Percentiles rank a stretch among this genome's conserved stretches.
Evolutionary conservation across 2,888 invertebrate genomes (phyloP).

Genomic region (Habroteleia sp.): DNA sequence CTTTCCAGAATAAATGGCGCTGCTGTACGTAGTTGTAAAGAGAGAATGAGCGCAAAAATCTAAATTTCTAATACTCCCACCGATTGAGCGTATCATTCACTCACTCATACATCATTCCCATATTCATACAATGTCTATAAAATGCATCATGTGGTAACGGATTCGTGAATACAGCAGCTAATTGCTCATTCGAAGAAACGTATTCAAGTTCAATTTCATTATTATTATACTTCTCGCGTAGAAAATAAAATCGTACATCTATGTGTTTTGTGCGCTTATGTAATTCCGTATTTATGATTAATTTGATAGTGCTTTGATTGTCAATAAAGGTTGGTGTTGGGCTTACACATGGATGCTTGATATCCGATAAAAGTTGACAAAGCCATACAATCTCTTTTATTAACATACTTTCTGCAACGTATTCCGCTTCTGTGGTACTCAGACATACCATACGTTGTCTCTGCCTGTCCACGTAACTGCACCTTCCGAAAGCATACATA

Average conservation of each 20-base stretch:
- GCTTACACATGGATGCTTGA: neutral
- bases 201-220: neutral
- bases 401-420: neutral
- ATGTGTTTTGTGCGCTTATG: conserved; percentile 38
- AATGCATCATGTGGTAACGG: too few relatives aligned
- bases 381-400: conserved; percentile 30
- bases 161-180: conserved; percentile 29
- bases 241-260: conserved; percentile 23
- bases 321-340: conserved; percentile 15
- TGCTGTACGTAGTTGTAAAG: too few relatives aligned
- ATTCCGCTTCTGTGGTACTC: neutral
- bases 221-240: conserved; percentile 8
- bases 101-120: too few relatives aligned
- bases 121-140: too few relatives aligned
- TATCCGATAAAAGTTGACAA: conserved; percentile 2
- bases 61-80: too few relatives aligned
- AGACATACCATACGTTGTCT: conserved; percentile 23
- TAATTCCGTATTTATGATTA: conserved; percentile 26
- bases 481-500: conserved; percentile 36
- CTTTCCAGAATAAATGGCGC: too few relatives aligned
- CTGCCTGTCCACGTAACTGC: conserved; percentile 49
- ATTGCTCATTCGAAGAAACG: conserved; percentile 7
- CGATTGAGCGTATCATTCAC: too few relatives aligned
- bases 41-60: too few relatives aligned
- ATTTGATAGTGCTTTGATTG: conserved; percentile 33